phyloP scores from a whole-genome alignment of 2,113 vertebrate genomes.

The Pomatostomus ruficeps region DNA sequence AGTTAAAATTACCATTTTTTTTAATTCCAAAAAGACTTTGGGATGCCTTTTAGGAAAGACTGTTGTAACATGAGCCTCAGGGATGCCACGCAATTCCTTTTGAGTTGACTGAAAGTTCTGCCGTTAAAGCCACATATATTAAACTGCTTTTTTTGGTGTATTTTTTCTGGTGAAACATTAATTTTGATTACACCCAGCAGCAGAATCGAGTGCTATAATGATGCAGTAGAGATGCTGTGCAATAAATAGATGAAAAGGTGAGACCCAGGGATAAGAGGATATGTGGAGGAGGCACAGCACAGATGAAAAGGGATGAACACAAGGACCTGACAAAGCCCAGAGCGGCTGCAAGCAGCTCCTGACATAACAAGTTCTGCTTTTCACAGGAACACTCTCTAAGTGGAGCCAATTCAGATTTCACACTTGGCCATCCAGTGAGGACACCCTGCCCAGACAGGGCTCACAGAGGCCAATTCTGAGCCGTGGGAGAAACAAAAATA shows the following conservation, averaged over 20 bases:
- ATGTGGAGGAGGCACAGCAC: background rate
- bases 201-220: background rate
- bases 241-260: background rate
- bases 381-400: background rate
- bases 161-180: background rate
- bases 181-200: background rate
- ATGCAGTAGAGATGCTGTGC: background rate
- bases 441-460: background rate
- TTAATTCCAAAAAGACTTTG: background rate
- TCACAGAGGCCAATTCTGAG: background rate
- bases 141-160: background rate
- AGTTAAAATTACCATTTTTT: background rate
- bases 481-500: background rate
- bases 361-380: background rate
- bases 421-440: background rate
- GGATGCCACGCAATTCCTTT: background rate
- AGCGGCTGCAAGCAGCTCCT: background rate
- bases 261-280: background rate
- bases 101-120: background rate
- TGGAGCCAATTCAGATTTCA: background rate
- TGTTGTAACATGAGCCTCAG: background rate
- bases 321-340: background rate
- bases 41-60: background rate
- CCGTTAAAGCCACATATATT: background rate
- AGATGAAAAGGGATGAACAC: background rate